These are phyloP conservation scores for Equus quagga DNA, from an alignment of 2,113 vertebrate species.

Conservation along the genomic window DNA sequence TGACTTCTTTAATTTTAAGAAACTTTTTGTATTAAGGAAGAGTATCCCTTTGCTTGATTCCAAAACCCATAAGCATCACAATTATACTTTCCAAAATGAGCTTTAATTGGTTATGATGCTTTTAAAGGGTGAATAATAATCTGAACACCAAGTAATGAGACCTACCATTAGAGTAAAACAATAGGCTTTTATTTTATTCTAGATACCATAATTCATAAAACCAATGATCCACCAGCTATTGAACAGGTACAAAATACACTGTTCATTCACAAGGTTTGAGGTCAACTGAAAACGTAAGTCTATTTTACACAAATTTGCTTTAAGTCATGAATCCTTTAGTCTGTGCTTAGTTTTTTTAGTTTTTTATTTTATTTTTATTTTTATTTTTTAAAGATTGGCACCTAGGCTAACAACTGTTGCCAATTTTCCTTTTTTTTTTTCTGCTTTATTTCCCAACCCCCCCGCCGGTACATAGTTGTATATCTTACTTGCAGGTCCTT, in stretches of 20 bases:
- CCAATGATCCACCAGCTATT: background rate
- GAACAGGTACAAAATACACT: background rate
- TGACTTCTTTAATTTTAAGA: conserved; percentile 11
- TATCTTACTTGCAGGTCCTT: too few species aligned
- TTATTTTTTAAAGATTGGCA: too few species aligned
- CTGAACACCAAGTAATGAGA: background rate
- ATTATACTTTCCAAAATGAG: background rate
- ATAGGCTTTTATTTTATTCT: background rate
- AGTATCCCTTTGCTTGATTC: background rate
- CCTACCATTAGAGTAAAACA: background rate
- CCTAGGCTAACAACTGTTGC: too few species aligned
- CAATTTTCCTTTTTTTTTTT: too few species aligned
- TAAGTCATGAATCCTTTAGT: background rate
- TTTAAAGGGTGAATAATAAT: background rate
- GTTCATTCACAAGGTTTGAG: background rate
- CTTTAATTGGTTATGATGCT: background rate
- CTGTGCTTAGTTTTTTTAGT: background rate
- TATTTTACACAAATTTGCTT: background rate
- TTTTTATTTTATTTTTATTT: too few species aligned
- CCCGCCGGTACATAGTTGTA: too few species aligned
- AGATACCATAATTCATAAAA: background rate
- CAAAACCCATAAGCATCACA: background rate
- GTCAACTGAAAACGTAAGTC: background rate
- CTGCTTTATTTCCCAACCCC: too few species aligned
- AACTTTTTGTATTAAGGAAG: background rate